Base-by-base conservation (phyloP, 2,888 invertebrate genomes). In the Orthosia gothica region DNA sequence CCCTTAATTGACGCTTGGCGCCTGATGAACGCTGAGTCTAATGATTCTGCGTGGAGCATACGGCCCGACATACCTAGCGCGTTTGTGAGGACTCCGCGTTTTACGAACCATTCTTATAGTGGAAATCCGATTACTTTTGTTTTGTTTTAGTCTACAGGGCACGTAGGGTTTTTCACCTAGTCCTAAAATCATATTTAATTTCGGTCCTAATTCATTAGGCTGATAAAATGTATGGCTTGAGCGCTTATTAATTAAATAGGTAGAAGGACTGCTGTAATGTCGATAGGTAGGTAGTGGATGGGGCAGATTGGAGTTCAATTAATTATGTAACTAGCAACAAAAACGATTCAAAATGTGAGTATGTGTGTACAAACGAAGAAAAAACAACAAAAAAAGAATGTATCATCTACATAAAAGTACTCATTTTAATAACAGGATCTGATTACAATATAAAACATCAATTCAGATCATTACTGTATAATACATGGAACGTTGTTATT, bases 1-100 rank as follows among this genome's bases (percentile, higher is more conserved):
- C 81, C 89, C 88, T 90, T 94, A 93, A 95, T 93, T 92, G 91
- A 88, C 88, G 87, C 82, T 87, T 87, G 88, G 88, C 89, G 91
- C 88, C 90, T 91, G 90, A 91, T 91, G 92, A 92, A 86, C 80
- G 79, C 74, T 83, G 70, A 70, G 80, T 81, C 73, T 91, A 92
- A 92, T 90, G 87, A 90, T 89, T 87, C 68, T 79, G 67, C 54
- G 76, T 49, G 54, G 64, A 65, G 66, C 75, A n/a, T 55, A 59
- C 61, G 66, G 40, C 23, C 26, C 16, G 63, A 74, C 78, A 74
- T 77, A 58, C 76, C 79, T 72, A 50, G 63, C 67, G 67, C 75
- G 73, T 84, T 77, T 78, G 65, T 74, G 66, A 74, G 23, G 23
- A 63, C 26, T 47, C 55, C 11, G 26, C 64, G 59, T 65, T 64